A percentile compares a stretch with the other conserved stretches of the same genome.
Conservation (phyloP, 30 jellyfish, hydroid and myxozoan genomes). For the Aurelia sp. region DNA sequence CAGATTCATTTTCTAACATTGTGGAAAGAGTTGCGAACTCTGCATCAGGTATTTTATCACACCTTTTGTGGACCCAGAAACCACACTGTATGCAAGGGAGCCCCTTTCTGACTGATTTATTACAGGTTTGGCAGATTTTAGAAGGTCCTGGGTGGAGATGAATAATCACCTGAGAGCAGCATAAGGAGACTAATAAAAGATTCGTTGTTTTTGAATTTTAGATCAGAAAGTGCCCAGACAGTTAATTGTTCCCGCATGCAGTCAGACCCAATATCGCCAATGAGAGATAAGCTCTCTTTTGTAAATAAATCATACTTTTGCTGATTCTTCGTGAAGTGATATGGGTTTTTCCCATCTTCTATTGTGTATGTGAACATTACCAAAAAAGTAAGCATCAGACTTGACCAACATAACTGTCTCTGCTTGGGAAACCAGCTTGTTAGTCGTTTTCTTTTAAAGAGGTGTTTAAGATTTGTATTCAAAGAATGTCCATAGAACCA, state of each 20-base stretch:
- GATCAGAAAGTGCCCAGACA: conserved; percentile 18
- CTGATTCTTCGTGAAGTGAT: conserved; percentile 12
- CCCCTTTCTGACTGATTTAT: conserved; percentile 22
- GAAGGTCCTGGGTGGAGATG: conserved; percentile 17
- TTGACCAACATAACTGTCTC: conserved; percentile 45
- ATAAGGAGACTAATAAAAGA: conserved; percentile 31
- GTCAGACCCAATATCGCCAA: conserved; percentile 26
- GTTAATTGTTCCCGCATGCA: conserved; percentile 5
- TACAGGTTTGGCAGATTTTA: conserved; percentile 8
- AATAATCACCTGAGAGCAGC: conserved; percentile 3
- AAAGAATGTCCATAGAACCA: background rate
- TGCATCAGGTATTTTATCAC: conserved; percentile 41
- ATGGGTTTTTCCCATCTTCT: background rate
- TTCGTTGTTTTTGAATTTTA: conserved; percentile 16
- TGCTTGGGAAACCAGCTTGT: conserved; percentile 1
- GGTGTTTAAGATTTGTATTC: too few species aligned
- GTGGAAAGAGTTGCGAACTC: conserved; percentile 44
- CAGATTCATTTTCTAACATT: conserved; percentile 32
- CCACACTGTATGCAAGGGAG: conserved; percentile 23
- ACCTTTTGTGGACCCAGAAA: conserved; percentile 44
- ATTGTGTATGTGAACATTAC: background rate
- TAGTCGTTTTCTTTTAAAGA: too few species aligned
- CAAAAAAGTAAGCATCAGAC: conserved; percentile 28
- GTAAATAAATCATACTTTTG: conserved; percentile 28
- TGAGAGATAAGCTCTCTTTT: conserved; percentile 26